Evolutionary conservation across 1,140 invertebrate species (phyloP).

Genomic region (Lepidurus arcticus): DNA sequence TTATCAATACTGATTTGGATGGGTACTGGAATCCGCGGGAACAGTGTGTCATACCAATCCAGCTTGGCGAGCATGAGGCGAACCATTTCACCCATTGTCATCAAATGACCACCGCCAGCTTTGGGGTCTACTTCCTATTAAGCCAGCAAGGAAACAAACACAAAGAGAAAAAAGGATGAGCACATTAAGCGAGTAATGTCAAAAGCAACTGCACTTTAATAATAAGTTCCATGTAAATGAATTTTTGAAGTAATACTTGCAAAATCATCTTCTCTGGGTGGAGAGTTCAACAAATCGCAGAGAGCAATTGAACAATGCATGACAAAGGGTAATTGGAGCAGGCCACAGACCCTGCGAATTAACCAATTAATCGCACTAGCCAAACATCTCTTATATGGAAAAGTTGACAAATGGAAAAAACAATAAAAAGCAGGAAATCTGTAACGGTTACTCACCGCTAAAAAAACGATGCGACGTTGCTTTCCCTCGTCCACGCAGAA

Average conservation of each 20-base stretch:
- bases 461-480: slow-evolving; percentile 15
- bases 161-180: slow-evolving; percentile 26
- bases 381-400: not conserved
- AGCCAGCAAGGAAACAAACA: slow-evolving; percentile 30
- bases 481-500: slow-evolving; percentile 20
- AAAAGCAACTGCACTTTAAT: not conserved
- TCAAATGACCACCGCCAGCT: slow-evolving; percentile 88
- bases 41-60: slow-evolving; percentile 96
- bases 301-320: slow-evolving; percentile 19
- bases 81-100: slow-evolving; percentile 90
- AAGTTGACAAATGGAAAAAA: not conserved
- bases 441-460: slow-evolving; percentile 11
- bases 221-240: slow-evolving; percentile 9
- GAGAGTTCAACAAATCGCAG: slow-evolving; percentile 12
- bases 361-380: not conserved
- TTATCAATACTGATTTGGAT: slow-evolving; percentile 66
- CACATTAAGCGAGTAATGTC: not conserved
- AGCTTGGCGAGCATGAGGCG: slow-evolving; percentile 91
- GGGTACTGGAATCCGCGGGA: slow-evolving; percentile 98
- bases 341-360: slow-evolving; percentile 16
- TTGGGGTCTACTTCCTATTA: slow-evolving; percentile 86
- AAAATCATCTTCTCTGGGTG: slow-evolving; percentile 21
- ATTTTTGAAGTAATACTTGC: slow-evolving; percentile 14
- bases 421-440: not conserved
- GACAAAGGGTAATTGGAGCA: slow-evolving; percentile 19